These are phyloP conservation scores for Leguminivora glycinivorella DNA, from an alignment of 1,140 invertebrate genomes.

Conservation along the genomic window DNA sequence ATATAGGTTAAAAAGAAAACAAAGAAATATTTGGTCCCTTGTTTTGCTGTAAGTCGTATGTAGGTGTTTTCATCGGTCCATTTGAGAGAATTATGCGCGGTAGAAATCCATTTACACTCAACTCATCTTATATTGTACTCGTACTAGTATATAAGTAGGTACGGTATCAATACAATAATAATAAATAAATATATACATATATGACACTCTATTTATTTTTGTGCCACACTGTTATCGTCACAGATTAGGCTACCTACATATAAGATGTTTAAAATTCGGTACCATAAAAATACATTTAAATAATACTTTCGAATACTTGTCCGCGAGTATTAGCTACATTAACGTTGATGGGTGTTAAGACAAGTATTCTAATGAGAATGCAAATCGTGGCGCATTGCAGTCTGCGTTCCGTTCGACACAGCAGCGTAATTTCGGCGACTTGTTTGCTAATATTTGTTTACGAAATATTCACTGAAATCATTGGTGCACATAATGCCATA, in stretches of 20 bases:
- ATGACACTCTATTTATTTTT: too few relatives aligned
- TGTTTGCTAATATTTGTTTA: constrained; percentile 23
- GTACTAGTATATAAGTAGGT: too few relatives aligned
- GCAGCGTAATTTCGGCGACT: constrained; percentile 14
- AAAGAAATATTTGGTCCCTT: background rate
- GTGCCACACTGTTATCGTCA: background rate
- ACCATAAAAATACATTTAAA: background rate
- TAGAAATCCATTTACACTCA: too few relatives aligned
- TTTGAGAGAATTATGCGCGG: background rate
- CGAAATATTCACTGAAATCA: background rate
- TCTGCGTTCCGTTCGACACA: constrained; percentile 27
- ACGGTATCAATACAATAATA: too few relatives aligned
- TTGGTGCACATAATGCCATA: background rate
- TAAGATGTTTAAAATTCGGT: background rate
- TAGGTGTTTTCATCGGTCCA: background rate
- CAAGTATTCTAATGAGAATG: constrained; percentile 48
- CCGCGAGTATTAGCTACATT: constrained; percentile 38
- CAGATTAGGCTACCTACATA: too few relatives aligned
- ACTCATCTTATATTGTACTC: too few relatives aligned
- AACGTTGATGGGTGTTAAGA: constrained; percentile 41
- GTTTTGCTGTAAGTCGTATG: background rate
- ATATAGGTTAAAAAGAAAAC: background rate
- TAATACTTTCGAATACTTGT: constrained; percentile 10
- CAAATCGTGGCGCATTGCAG: constrained; percentile 38
- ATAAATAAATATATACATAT: too few relatives aligned